phyloP scores from a whole-genome alignment of 2,888 invertebrate species.

The Globia sparganii region DNA sequence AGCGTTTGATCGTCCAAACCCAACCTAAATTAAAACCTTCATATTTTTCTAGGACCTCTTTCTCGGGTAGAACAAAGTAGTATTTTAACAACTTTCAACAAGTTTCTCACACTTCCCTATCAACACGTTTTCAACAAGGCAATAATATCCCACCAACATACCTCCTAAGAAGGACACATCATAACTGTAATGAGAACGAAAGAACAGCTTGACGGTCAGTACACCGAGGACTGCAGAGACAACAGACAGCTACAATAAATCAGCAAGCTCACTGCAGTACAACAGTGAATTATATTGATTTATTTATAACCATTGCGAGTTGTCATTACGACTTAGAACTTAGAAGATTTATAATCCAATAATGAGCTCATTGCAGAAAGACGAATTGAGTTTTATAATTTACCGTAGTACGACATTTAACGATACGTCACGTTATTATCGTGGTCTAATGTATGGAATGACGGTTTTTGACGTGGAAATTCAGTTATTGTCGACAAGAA shows the following conservation, averaged over 20 bases:
- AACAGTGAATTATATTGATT: slow-evolving; percentile 33
- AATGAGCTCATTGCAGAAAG: neutral
- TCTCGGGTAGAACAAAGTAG: neutral
- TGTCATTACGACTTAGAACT: neutral
- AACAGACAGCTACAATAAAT: slow-evolving; percentile 26
- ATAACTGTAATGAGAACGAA: slow-evolving; percentile 20
- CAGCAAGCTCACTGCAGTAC: slow-evolving; percentile 12
- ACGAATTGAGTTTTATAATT: neutral
- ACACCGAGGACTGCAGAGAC: slow-evolving; percentile 1
- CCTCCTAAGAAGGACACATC: neutral
- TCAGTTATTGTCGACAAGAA: neutral
- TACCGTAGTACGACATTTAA: neutral
- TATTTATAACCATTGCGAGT: slow-evolving; percentile 22
- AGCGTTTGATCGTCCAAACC: neutral
- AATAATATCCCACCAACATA: neutral
- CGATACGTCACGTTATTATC: no score
- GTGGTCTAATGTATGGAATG: neutral
- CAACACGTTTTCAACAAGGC: neutral
- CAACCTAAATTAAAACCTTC: no score
- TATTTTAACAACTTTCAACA: neutral
- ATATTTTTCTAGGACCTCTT: no score
- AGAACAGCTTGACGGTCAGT: neutral
- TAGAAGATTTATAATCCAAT: slow-evolving; percentile 21
- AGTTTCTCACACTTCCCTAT: neutral
- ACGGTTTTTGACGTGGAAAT: neutral